These are phyloP conservation scores for Diplogasteroides magnus DNA, from an alignment of 1,140 invertebrate genomes.

Conservation along the genomic window DNA sequence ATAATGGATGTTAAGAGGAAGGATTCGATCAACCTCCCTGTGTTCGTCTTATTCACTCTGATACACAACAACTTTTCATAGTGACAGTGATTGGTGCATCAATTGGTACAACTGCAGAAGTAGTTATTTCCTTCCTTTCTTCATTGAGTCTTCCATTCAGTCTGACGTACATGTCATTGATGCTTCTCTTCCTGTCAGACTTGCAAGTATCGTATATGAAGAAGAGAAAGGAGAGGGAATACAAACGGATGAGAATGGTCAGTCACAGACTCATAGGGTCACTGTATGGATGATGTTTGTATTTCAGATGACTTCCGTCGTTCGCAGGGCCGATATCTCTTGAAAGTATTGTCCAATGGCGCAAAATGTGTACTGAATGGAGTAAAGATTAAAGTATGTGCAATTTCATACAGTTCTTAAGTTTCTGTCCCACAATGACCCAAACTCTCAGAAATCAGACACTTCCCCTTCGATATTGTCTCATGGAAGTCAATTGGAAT, in stretches of 20 bases:
- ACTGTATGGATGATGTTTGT: background rate
- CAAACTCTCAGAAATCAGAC: too few species aligned
- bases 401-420: background rate
- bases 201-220: background rate
- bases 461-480: too few species aligned
- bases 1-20: too few species aligned
- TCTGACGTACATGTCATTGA: background rate
- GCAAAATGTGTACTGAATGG: background rate
- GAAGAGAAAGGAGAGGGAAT: background rate
- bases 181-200: background rate
- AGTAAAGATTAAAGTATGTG: background rate
- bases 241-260: background rate
- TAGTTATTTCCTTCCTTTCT: background rate
- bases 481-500: background rate
- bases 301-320: background rate
- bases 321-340: background rate
- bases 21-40: background rate
- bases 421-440: too few species aligned
- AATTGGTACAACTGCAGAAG: background rate
- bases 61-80: background rate
- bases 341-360: background rate
- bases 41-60: background rate
- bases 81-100: background rate
- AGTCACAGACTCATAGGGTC: background rate
- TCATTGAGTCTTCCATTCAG: background rate